Base-by-base conservation (phyloP, 2,888 invertebrate species). In the Beris chalybata region DNA sequence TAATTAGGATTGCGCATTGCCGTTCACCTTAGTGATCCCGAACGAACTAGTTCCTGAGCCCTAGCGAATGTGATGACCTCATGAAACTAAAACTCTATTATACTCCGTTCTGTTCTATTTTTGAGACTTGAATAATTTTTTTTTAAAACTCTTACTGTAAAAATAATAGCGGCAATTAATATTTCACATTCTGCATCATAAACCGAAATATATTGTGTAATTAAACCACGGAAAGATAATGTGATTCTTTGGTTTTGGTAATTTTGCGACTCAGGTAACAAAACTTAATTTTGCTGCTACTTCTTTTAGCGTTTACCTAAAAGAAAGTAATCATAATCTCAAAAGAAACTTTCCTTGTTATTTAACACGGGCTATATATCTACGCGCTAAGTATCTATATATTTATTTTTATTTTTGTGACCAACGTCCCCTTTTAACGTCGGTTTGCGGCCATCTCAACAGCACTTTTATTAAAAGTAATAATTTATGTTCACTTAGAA, bases 401-500 rank as follows among this genome's bases (percentile, higher is more conserved):
- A 22, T 22, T 2, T 22, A 22, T 22, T 22, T 22, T 22, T n/a
- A n/a, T n/a, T 52, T 61, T 61, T 50, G 52, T 50, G 61, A 38
- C 22, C 61, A 22, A 38, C 22, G 29, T 38, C 38, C 50, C 52
- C 13, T 61, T 38, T 52, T 61, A 57, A 57, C 22, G 15, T 57
- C 13, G 13, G 56, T 22, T 9, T 22, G 43, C 38, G 50, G 30
- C 61, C 61, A 54, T 45, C 64, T 45, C 61, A 64, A 53, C 48
- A 47, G 52, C 31, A 43, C 50, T 61, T 68, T 68, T 68, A 68
- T 68, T 65, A 68, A 68, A 68, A 68, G 50, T 61, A 68, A 64
- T 68, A 66, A 64, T 65, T 67, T 66, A 64, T 67, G 66, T 57
- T 66, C 66, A 66, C 64, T 67, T 67, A 58, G 64, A 67, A 67